These are phyloP conservation scores for Cryptomyrus ogoouensis DNA, from an alignment of 2,113 vertebrate species.

Conservation along the genomic window DNA sequence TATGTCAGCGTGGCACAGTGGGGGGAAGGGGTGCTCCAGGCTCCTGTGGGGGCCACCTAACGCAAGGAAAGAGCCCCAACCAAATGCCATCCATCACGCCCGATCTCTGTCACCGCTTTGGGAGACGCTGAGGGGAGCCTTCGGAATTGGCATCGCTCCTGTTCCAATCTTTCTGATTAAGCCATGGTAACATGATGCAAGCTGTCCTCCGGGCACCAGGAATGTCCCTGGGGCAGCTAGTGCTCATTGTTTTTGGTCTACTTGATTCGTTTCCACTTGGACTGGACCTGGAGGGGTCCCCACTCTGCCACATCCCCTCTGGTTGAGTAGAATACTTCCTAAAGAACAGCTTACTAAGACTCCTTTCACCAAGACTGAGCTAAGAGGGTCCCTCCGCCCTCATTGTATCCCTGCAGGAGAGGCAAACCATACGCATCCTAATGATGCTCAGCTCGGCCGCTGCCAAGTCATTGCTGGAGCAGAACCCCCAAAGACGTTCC, in stretches of 20 bases:
- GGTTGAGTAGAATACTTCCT: conserved; percentile 39
- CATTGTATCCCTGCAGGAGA: conserved; percentile 30
- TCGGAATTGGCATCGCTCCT: not conserved
- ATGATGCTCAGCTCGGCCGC: conserved; percentile 44
- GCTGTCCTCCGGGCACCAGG: not conserved
- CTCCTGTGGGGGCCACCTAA: conserved; percentile 32
- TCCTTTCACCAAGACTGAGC: conserved; percentile 83
- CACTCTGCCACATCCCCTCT: conserved; percentile 32
- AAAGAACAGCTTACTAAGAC: conserved; percentile 50
- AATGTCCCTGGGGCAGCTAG: not conserved
- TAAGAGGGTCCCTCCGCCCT: conserved; percentile 42
- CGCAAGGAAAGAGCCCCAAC: not conserved
- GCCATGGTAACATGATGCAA: not conserved
- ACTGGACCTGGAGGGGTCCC: conserved; percentile 49
- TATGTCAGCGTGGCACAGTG: conserved; percentile 65
- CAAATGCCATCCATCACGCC: not conserved
- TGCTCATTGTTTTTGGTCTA: conserved; percentile 33
- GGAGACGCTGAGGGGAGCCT: not conserved
- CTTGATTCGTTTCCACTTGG: conserved; percentile 15
- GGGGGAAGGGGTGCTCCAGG: conserved; percentile 16
- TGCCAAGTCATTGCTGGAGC: conserved; percentile 68
- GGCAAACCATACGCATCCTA: conserved; percentile 40
- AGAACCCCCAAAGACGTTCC: conserved; percentile 42
- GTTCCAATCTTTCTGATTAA: conserved; percentile 1
- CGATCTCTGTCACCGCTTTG: not conserved